Conservation (phyloP, 1,140 invertebrate genomes). For the Habropoda laboriosa region DNA sequence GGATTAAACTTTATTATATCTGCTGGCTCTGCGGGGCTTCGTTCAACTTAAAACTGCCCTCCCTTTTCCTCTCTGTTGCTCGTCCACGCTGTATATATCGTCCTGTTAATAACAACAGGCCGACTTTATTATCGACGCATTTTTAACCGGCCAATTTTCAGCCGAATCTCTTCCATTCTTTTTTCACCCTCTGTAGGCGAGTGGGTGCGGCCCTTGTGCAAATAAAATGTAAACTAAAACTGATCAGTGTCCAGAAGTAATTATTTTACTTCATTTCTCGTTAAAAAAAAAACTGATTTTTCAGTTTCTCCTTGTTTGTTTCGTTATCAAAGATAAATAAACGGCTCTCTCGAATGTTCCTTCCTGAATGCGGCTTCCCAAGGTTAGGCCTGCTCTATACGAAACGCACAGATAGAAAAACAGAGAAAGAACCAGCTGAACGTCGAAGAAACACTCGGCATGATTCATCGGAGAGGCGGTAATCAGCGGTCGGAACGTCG, state of each 20-base stretch:
- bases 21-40: not conserved
- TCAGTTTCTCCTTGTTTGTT: too few species aligned
- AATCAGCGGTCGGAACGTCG: slow-evolving; percentile 6
- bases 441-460: not conserved
- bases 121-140: slow-evolving; percentile 51
- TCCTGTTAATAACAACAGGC: slow-evolving; percentile 55
- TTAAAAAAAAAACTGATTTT: too few species aligned
- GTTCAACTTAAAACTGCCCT: slow-evolving; percentile 34
- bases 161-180: not conserved
- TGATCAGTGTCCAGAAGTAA: too few species aligned
- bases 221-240: too few species aligned
- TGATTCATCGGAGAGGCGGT: slow-evolving; percentile 22
- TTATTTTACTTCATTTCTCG: too few species aligned
- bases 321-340: too few species aligned
- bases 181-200: too few species aligned
- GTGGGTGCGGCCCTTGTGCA: too few species aligned
- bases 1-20: slow-evolving; percentile 61
- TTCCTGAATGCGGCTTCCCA: too few species aligned
- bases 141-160: slow-evolving; percentile 50
- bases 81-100: not conserved
- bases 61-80: not conserved
- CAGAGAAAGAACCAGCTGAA: not conserved
- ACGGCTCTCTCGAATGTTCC: too few species aligned
- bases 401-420: too few species aligned
- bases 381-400: too few species aligned